Conservation (phyloP, 2,113 vertebrate genomes). For the Saguinus midas region DNA sequence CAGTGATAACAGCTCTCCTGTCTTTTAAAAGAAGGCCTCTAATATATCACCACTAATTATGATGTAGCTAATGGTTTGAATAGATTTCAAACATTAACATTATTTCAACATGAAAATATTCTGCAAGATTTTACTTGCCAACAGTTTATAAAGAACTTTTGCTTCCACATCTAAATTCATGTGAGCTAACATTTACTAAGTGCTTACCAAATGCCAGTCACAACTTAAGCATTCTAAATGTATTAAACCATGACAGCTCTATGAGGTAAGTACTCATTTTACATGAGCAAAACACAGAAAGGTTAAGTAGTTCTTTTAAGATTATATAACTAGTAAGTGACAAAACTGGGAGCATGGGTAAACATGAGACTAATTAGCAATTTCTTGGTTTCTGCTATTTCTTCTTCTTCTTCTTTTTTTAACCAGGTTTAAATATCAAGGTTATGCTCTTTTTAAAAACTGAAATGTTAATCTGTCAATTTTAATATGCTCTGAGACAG, state of each 20-base stretch:
- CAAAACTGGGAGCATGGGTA: not conserved
- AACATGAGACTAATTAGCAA: not conserved
- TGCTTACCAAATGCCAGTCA: not conserved
- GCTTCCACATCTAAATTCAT: not conserved
- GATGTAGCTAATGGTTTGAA: not conserved
- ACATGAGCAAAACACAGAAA: not conserved
- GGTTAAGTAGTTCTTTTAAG: not conserved
- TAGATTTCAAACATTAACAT: not conserved
- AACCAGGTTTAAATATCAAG: not conserved
- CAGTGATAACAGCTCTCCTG: not conserved
- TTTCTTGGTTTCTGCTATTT: not conserved
- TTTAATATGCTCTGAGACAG: not conserved
- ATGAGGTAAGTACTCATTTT: not conserved
- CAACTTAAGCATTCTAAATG: not conserved
- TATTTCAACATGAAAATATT: not conserved
- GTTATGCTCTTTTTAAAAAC: not conserved
- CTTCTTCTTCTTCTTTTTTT: not conserved
- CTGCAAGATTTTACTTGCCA: not conserved
- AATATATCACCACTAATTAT: not conserved
- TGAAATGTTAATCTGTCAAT: not conserved
- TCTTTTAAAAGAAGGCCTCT: not conserved
- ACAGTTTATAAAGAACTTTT: not conserved
- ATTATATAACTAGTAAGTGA: not conserved
- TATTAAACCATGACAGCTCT: not conserved
- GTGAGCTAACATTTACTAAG: not conserved